A percentile compares a stretch with the other conserved stretches of the same genome.
Evolutionary conservation across 2,888 invertebrate species (phyloP).

Genomic region (Scaptomyza flava): DNA sequence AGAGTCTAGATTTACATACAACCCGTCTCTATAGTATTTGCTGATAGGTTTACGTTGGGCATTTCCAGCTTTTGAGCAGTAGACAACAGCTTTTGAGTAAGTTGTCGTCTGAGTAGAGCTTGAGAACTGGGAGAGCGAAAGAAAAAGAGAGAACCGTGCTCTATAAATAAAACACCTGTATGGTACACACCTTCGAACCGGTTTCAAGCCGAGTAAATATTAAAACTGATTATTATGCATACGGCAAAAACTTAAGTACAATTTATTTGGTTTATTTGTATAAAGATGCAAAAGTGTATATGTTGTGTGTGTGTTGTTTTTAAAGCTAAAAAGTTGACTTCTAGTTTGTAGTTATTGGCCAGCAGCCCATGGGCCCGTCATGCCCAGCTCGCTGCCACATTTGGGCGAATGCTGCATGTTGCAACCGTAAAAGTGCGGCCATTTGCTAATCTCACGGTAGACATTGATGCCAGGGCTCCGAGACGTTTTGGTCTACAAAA

Average conservation of each 20-base stretch:
- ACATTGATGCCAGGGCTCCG: slow-evolving; percentile 86
- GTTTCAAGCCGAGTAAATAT: slow-evolving; percentile 32
- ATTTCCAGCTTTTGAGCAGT: slow-evolving; percentile 71
- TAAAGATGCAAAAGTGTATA: slow-evolving; percentile 7
- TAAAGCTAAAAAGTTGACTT: slow-evolving; percentile 31
- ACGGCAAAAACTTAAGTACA: slow-evolving; percentile 4
- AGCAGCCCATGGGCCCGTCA: slow-evolving; percentile 76
- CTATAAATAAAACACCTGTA: slow-evolving; percentile 54
- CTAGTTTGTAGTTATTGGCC: slow-evolving; percentile 57
- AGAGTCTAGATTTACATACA: slow-evolving; percentile 28
- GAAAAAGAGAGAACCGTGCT: slow-evolving; percentile 13
- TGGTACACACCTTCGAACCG: slow-evolving; percentile 45
- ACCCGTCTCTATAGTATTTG: slow-evolving; percentile 40
- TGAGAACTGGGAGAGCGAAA: slow-evolving; percentile 8
- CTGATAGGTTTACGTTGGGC: slow-evolving; percentile 61
- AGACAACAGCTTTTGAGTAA: slow-evolving; percentile 30
- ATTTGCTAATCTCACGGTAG: slow-evolving; percentile 84
- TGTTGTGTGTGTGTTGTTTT: slow-evolving; percentile 3
- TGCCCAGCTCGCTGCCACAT: slow-evolving; percentile 82
- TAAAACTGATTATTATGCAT: slow-evolving; percentile 23
- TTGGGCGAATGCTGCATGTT: slow-evolving; percentile 67
- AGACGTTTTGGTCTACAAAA: slow-evolving; percentile 82
- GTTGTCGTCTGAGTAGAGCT: slow-evolving; percentile 7
- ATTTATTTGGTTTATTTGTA: slow-evolving; percentile 37
- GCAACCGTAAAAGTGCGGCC: slow-evolving; percentile 85